Percentiles rank a stretch among this genome's conserved stretches.
phyloP scores from a whole-genome alignment of 2,113 vertebrate species.

The Bufo gargarizans region DNA sequence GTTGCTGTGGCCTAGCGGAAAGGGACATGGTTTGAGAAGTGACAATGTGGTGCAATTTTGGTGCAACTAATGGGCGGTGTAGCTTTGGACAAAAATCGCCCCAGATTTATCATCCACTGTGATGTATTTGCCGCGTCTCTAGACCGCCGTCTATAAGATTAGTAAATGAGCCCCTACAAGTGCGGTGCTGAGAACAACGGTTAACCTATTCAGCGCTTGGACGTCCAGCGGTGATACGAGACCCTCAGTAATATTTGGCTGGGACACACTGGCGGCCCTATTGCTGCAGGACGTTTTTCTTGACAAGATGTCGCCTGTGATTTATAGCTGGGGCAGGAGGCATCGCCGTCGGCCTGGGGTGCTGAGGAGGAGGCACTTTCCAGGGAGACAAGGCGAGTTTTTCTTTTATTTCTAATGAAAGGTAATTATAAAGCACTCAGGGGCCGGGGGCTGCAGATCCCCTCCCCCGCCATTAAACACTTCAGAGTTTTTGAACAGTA shows the following conservation, averaged over 20 bases:
- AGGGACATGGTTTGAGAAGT: too few relatives aligned
- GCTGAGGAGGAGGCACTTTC: conserved; percentile 18
- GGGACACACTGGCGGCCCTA: background rate
- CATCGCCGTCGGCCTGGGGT: background rate
- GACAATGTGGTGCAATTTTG: too few relatives aligned
- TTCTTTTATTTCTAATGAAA: conserved; percentile 24
- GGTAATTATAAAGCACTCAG: conserved; percentile 20
- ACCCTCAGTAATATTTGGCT: conserved; percentile 29
- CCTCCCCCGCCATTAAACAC: background rate
- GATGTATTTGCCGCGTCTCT: too few relatives aligned
- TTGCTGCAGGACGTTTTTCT: conserved; percentile 9
- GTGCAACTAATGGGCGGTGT: too few relatives aligned
- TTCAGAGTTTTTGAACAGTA: conserved; percentile 22
- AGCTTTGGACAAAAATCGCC: too few relatives aligned
- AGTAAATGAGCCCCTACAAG: too few relatives aligned
- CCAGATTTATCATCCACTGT: too few relatives aligned
- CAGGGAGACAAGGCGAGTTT: background rate
- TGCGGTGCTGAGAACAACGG: too few relatives aligned
- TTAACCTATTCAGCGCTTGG: too few relatives aligned
- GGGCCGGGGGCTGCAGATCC: background rate
- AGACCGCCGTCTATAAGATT: too few relatives aligned
- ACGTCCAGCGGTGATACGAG: background rate
- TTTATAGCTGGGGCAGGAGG: background rate
- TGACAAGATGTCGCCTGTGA: conserved; percentile 23
- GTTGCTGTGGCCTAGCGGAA: too few relatives aligned